phyloP scores from a whole-genome alignment of 1,140 invertebrate species.

The Solenopsis fugax region DNA sequence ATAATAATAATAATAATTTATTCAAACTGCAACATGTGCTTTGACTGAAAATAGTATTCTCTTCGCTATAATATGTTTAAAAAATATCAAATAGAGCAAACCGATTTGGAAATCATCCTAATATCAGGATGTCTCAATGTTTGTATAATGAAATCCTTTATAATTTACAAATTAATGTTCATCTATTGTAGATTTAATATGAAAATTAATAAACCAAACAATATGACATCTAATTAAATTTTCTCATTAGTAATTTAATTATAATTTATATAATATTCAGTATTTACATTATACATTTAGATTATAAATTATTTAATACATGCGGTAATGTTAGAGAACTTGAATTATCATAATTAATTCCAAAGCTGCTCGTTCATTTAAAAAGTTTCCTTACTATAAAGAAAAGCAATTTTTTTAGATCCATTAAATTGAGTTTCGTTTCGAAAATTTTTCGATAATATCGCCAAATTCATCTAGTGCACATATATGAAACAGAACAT shows the following conservation, averaged over 20 bases:
- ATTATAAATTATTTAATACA: neutral
- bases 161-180: neutral
- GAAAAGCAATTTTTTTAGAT: neutral
- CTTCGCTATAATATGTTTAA: no score
- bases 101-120: neutral
- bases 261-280: constrained; percentile 5
- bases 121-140: neutral
- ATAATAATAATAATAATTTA: no score
- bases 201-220: neutral
- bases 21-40: no score
- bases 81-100: neutral
- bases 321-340: neutral
- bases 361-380: neutral
- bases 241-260: neutral
- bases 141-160: neutral
- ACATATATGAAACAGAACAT: neutral
- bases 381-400: neutral
- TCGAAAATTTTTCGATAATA: neutral
- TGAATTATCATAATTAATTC: neutral
- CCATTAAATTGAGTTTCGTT: neutral
- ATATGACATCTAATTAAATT: neutral
- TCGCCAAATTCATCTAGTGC: neutral
- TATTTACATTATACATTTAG: neutral
- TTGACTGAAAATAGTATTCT: no score
- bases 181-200: constrained; percentile 9